Evolutionary conservation across 2,888 invertebrate species (phyloP), one percentile per base, ranked within the genome.

Genomic region (Aquatica leii): DNA sequence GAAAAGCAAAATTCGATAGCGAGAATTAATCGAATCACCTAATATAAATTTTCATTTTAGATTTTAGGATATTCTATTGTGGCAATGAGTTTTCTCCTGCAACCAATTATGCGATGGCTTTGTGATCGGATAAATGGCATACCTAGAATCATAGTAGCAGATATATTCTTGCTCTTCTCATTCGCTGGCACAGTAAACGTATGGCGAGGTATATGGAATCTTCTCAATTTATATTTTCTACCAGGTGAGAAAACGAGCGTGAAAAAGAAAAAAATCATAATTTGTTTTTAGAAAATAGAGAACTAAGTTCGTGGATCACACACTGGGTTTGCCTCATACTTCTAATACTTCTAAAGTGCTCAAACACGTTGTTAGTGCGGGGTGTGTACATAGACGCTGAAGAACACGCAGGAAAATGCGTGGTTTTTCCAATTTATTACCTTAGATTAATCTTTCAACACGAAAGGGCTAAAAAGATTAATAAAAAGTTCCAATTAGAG

Each of bases 311-410:
- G 78, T 92, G 92, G 91, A 85, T 92, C 66, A 92, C 92, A 0
- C 91, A 93, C 80, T 82, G 89, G 71, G 85, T 90, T 62, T 91
- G 93, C 68, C 86, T 94, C 66, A 77, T 89, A 0, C 82, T 93
- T 37, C 86, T 94, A 54, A 88, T 93, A 54, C 86, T 94, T 6
- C 84, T 95, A 56, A 93, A 94, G 77, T 94, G 94, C 76, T 91
- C 94, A 72, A 95, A 95, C 82, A 93, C 94, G 0, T 86, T 95
- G 55, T 85, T 95, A 66, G 94, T 94, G 1, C 86, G 94, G 46
- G 95, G 95, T 0, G 93, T 95, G 1, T 93, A 92, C 80, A 92
- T 94, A 56, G 95, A 95, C 80, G 94, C 91, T 0, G 93, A 94
- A 73, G 93, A 93, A 71, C 88, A 90, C 0, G 90, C 89, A 0